phyloP scores from a whole-genome alignment of 1,140 invertebrate genomes.

The Lepidurus couesii region DNA sequence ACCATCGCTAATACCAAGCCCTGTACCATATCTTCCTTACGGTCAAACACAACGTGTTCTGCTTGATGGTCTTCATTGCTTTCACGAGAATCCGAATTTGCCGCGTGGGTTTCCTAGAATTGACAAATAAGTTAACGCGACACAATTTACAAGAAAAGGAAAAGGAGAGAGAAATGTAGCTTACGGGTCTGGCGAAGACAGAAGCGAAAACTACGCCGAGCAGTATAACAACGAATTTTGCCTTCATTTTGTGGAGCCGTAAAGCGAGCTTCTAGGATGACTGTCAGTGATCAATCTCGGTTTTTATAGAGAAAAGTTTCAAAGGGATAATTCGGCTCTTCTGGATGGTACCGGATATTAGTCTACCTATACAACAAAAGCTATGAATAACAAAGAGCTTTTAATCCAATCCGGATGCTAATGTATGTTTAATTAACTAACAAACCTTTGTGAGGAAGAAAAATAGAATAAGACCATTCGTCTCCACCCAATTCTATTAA shows the following conservation, averaged over 20 bases:
- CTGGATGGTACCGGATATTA: background rate
- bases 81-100: background rate
- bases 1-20: background rate
- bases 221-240: background rate
- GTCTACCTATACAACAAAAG: background rate
- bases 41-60: conserved; percentile 3
- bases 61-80: background rate
- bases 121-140: background rate
- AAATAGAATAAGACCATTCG: background rate
- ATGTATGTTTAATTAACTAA: background rate
- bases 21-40: background rate
- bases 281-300: background rate
- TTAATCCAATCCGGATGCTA: background rate
- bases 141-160: background rate
- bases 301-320: background rate
- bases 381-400: background rate
- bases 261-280: background rate
- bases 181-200: conserved; percentile 8
- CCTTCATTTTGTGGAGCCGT: background rate
- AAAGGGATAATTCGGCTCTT: background rate
- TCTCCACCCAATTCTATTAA: background rate
- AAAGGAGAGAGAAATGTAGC: background rate
- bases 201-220: background rate
- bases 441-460: background rate
- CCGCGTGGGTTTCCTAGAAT: background rate